Evolutionary conservation across 2,888 invertebrate genomes (phyloP).

Genomic region (Parapristionchus giblindavisi): DNA sequence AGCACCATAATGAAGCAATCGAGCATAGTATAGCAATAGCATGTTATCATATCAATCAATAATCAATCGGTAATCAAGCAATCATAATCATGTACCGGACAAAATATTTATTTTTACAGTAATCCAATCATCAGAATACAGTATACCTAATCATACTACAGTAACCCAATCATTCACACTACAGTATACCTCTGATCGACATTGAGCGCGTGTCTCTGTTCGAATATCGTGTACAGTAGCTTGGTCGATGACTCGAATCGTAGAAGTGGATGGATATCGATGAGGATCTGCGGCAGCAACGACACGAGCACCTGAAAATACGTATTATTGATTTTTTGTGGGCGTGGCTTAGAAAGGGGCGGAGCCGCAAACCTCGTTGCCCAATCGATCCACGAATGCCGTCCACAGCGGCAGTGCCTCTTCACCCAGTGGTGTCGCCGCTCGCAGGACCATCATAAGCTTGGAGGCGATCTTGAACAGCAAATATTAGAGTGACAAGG

Average conservation of each 20-base stretch:
- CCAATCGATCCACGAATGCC: constrained; percentile 28
- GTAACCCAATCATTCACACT: too few relatives aligned
- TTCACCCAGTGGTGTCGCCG: neutral
- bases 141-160: too few relatives aligned
- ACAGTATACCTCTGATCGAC: constrained; percentile 36
- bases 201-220: constrained; percentile 18
- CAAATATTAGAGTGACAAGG: too few relatives aligned
- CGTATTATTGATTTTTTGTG: too few relatives aligned
- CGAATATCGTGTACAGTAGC: constrained; percentile 30
- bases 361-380: constrained; percentile 20
- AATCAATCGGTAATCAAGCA: neutral
- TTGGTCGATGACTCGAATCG: constrained; percentile 1
- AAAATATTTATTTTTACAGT: neutral
- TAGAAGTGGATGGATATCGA: constrained; percentile 32
- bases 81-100: neutral
- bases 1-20: too few relatives aligned
- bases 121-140: too few relatives aligned
- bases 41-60: neutral
- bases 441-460: constrained; percentile 19
- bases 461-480: constrained; percentile 25
- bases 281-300: constrained; percentile 33
- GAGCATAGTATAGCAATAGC: neutral
- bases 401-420: constrained; percentile 34
- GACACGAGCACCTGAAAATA: constrained; percentile 18
- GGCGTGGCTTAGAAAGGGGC: too few relatives aligned